These are phyloP conservation scores for Microcebus lehilahytsara DNA, from an alignment of 2,113 vertebrate genomes.

Conservation along the genomic window DNA sequence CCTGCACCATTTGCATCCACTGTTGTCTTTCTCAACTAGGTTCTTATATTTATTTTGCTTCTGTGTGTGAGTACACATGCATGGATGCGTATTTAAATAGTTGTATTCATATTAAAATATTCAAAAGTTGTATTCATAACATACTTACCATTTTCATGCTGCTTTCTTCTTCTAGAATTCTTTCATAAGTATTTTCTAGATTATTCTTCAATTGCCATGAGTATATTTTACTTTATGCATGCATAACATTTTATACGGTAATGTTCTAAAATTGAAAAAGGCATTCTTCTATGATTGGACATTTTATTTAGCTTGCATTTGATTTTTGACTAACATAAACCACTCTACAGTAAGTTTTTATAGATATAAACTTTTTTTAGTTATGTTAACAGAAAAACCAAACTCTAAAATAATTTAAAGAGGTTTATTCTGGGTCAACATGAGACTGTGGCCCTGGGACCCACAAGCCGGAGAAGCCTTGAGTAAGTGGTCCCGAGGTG, in stretches of 20 bases:
- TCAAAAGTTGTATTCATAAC: background rate
- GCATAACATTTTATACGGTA: constrained; percentile 1
- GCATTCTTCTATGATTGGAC: constrained; percentile 9
- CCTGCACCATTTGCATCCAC: background rate
- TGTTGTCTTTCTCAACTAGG: background rate
- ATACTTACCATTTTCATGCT: constrained; percentile 25
- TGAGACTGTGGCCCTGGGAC: too few relatives aligned
- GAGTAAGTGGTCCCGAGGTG: too few relatives aligned
- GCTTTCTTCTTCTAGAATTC: background rate
- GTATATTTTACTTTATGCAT: constrained; percentile 51
- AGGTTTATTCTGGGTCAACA: too few relatives aligned
- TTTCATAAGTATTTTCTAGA: background rate
- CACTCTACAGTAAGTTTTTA: background rate
- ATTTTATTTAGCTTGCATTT: constrained; percentile 35
- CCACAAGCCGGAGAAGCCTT: too few relatives aligned
- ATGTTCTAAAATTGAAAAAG: constrained; percentile 45
- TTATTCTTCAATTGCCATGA: constrained; percentile 39
- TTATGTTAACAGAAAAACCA: background rate
- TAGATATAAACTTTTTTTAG: background rate
- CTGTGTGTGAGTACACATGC: rapidly evolving
- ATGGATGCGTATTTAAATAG: background rate
- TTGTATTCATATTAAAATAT: constrained; percentile 24
- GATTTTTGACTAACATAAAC: constrained; percentile 46
- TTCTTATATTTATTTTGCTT: background rate
- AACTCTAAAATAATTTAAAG: too few relatives aligned